Base-by-base conservation (phyloP, 2,797 vertebrate species). In the Myotis planiceps region DNA sequence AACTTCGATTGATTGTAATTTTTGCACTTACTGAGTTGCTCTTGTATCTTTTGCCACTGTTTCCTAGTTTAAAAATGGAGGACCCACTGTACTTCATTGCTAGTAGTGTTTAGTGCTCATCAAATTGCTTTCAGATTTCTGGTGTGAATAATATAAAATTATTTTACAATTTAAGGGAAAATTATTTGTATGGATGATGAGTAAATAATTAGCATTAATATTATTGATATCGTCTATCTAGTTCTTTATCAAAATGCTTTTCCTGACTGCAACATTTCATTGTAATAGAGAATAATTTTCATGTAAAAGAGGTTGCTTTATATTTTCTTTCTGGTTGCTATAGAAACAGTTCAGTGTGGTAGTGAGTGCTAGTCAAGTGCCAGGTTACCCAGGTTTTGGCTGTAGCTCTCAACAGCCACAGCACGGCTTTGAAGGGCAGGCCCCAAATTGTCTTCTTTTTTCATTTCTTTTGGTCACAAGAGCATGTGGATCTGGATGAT, bases 281-380 rank as follows among this genome's bases (percentile, higher is more conserved):
- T 98, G 98, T 98, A 97, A 97, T 95, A 96, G 96, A 98, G 98
- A 98, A 97, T 97, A 98, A 97, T 98, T 98, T 98, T 98, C 95
- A 96, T 97, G 96, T 98, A 98, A 97, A 98, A 97, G 96, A 98
- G 97, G 97, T 97, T 97, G 97, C 98, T 98, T 97, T 98, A 86
- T 98, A 98, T 95, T 98, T 98, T 96, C 83, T 98, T 89, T 95
- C 96, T 49, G 97, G 98, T 98, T 98, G 97, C 98, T 98, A 94
- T 98, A 89, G 98, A 95, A 98, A 98, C 96, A 86, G 97, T 81
- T 51, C 87, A 82, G 47, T 95, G 96, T 98, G 97, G 97, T 90
- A 85, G 96, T 34, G 98, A 95, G 96, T 98, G 88, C 97, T 98
- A 85, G 82, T 94, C 90, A 92, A 96, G 97, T 97, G 97, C 97